A percentile compares a stretch with the other conserved stretches of the same genome.
These are phyloP conservation scores for Harmothoe impar DNA, from an alignment of 2,888 invertebrate genomes.

Conservation along the genomic window DNA sequence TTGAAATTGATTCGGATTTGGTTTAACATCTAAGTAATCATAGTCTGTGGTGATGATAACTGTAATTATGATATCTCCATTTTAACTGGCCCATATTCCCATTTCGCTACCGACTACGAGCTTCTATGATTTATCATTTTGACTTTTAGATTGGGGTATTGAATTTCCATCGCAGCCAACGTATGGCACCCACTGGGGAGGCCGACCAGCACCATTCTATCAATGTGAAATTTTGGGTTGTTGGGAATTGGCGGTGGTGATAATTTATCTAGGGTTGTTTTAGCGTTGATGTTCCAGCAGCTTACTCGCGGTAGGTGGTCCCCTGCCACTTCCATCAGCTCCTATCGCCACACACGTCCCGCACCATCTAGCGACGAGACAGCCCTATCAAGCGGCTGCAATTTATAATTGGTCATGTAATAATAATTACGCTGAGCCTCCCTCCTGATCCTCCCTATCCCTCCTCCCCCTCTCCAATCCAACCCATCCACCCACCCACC, in stretches of 20 bases:
- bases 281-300: not conserved
- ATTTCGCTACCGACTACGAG: too few relatives aligned
- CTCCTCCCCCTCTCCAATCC: not conserved
- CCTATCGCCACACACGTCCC: constrained; percentile 51
- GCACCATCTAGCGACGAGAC: not conserved
- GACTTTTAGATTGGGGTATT: not conserved
- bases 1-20: too few relatives aligned
- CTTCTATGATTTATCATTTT: too few relatives aligned
- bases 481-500: not conserved
- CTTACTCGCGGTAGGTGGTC: constrained; percentile 34
- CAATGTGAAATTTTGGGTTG: constrained; percentile 31
- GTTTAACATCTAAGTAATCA: too few relatives aligned
- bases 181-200: not conserved
- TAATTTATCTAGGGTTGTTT: constrained; percentile 33
- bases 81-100: too few relatives aligned
- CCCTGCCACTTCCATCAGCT: constrained; percentile 11
- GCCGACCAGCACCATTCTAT: not conserved
- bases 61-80: too few relatives aligned
- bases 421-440: constrained; percentile 42
- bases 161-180: constrained; percentile 8
- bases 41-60: too few relatives aligned
- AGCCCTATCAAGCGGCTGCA: constrained; percentile 51
- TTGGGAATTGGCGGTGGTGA: constrained; percentile 39
- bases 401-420: constrained; percentile 62
- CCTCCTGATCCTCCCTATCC: constrained; percentile 25